Percentiles rank a stretch among this genome's conserved stretches.
Evolutionary conservation across 2,888 invertebrate genomes (phyloP).

Genomic region (Chydorus sphaericus): DNA sequence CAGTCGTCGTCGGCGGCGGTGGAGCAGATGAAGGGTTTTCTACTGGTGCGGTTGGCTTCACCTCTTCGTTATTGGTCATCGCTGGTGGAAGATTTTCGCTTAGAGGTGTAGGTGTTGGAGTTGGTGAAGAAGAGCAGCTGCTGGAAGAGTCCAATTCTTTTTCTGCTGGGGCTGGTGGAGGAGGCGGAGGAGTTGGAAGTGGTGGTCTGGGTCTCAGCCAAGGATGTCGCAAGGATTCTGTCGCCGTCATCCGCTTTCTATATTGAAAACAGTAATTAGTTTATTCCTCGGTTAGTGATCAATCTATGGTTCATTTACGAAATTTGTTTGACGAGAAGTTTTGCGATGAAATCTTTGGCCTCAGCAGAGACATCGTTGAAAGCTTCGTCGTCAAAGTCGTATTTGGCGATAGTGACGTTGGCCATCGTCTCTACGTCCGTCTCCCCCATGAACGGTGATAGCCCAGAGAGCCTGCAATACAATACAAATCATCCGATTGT

Average conservation of each 20-base stretch:
- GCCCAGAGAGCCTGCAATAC: slow-evolving; percentile 53
- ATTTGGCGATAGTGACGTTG: slow-evolving; percentile 93
- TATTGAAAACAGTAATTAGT: too few relatives aligned
- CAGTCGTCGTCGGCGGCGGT: neutral
- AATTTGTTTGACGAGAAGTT: slow-evolving; percentile 79
- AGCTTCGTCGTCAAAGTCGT: slow-evolving; percentile 94
- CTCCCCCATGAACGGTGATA: slow-evolving; percentile 97
- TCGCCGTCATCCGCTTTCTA: slow-evolving; percentile 67
- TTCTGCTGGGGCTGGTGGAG: neutral
- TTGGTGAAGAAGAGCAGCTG: neutral
- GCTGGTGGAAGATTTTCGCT: neutral
- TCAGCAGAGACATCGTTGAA: slow-evolving; percentile 87
- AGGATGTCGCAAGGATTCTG: slow-evolving; percentile 67
- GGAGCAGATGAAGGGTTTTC: neutral
- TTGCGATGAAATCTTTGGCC: slow-evolving; percentile 89
- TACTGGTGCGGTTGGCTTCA: neutral
- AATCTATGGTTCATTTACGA: slow-evolving; percentile 48
- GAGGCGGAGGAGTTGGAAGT: neutral
- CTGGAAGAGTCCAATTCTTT: too few relatives aligned
- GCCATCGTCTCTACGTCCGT: slow-evolving; percentile 95
- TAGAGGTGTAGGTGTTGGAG: neutral
- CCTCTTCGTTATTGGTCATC: neutral
- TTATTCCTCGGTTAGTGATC: neutral
- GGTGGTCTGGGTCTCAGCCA: slow-evolving; percentile 55
- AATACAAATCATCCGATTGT: too few relatives aligned